phyloP scores from a whole-genome alignment of 2,113 vertebrate genomes.

The Petroica traversi region DNA sequence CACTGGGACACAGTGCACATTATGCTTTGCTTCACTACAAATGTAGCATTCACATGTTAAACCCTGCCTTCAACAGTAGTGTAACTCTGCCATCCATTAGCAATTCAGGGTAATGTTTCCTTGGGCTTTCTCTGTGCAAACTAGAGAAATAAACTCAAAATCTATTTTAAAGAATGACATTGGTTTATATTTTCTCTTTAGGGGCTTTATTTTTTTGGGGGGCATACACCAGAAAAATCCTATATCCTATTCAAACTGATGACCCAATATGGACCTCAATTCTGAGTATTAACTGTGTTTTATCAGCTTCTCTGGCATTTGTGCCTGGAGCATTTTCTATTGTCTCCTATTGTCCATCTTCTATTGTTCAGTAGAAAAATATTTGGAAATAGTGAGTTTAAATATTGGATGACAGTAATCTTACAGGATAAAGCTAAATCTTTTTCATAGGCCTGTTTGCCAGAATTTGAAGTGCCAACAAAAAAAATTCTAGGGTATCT shows the following conservation, averaged over 20 bases:
- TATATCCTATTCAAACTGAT: neutral
- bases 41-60: neutral
- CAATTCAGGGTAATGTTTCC: neutral
- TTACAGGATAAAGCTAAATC: neutral
- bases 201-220: rapidly evolving
- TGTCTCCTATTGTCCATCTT: no score
- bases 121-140: neutral
- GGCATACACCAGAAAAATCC: neutral
- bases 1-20: neutral
- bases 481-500: neutral
- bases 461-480: neutral
- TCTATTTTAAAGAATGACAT: neutral
- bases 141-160: neutral
- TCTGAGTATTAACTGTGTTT: neutral
- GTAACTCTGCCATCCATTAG: neutral
- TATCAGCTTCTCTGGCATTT: neutral
- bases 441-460: neutral
- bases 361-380: neutral
- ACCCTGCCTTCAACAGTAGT: neutral
- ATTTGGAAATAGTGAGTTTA: neutral
- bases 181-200: neutral
- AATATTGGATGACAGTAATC: neutral
- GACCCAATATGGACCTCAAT: neutral
- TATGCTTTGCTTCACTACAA: neutral
- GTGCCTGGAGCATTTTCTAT: neutral